These are phyloP conservation scores for Solenodon paradoxus DNA, from an alignment of 2,113 vertebrate genomes.

Conservation along the genomic window DNA sequence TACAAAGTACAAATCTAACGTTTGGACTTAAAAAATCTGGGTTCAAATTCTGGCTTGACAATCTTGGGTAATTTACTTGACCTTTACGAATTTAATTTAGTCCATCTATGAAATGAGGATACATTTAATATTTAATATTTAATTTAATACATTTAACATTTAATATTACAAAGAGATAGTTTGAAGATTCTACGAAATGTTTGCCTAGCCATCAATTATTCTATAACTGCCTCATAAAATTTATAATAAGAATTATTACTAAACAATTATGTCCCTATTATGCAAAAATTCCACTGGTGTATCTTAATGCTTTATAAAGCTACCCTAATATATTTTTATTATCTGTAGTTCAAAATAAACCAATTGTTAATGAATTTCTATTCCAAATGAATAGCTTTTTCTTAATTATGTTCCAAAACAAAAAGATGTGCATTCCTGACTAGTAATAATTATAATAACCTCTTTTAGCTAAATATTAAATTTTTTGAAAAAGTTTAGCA, in stretches of 20 bases:
- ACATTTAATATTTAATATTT: neutral
- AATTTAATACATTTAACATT: too few relatives aligned
- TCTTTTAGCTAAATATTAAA: neutral
- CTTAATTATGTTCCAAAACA: neutral
- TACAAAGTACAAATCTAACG: neutral
- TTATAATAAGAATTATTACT: neutral
- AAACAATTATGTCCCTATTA: neutral
- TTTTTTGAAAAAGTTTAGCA: neutral
- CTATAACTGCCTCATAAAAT: neutral
- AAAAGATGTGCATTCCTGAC: neutral
- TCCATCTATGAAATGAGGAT: neutral
- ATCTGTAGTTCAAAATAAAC: neutral
- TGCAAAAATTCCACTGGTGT: neutral
- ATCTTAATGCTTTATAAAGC: neutral
- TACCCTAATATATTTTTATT: neutral
- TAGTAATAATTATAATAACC: neutral
- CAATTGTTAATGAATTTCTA: neutral
- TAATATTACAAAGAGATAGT: neutral
- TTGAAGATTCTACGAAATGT: neutral
- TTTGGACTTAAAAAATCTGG: neutral
- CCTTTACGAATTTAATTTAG: neutral
- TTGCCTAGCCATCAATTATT: neutral
- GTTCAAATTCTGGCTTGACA: neutral
- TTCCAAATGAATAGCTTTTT: neutral
- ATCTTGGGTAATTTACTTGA: neutral